These are phyloP conservation scores for Halocynthia aurantium DNA, from an alignment of 23 tunicate genomes.

Conservation along the genomic window DNA sequence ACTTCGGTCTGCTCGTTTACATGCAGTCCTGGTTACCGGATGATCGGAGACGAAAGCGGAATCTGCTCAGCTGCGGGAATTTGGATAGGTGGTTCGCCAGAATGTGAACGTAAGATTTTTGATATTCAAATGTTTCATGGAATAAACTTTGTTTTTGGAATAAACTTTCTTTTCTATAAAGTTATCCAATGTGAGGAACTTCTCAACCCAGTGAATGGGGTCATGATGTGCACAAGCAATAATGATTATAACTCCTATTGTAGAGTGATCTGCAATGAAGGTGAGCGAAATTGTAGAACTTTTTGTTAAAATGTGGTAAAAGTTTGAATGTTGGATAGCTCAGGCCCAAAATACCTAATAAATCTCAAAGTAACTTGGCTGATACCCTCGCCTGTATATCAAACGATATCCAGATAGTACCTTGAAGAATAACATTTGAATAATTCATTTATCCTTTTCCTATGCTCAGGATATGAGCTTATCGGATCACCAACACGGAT, in stretches of 20 bases:
- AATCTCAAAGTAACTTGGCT: too few relatives aligned
- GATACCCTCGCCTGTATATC: too few relatives aligned
- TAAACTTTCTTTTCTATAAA: slow-evolving; percentile 10
- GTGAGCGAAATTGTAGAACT: slow-evolving; percentile 24
- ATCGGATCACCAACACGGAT: slow-evolving; percentile 57
- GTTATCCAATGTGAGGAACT: slow-evolving; percentile 55
- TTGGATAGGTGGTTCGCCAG: slow-evolving; percentile 58
- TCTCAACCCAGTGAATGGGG: slow-evolving; percentile 61
- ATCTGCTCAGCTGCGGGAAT: slow-evolving; percentile 43
- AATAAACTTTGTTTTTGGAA: not conserved
- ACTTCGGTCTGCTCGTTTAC: slow-evolving; percentile 49
- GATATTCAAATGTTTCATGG: not conserved
- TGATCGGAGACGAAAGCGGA: slow-evolving; percentile 33
- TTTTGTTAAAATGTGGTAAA: not conserved
- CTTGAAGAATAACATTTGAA: not conserved
- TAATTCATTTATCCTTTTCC: not conserved
- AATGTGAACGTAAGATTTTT: slow-evolving; percentile 60
- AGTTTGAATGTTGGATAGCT: not conserved
- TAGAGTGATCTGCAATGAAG: slow-evolving; percentile 46
- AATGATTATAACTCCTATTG: slow-evolving; percentile 83
- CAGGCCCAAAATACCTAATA: too few relatives aligned
- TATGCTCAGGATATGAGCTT: slow-evolving; percentile 51
- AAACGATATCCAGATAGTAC: not conserved
- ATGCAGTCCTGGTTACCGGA: slow-evolving; percentile 47
- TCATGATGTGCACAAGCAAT: slow-evolving; percentile 35